Base-by-base conservation (phyloP, 2,888 invertebrate genomes). In the Dryadula phaetusa region DNA sequence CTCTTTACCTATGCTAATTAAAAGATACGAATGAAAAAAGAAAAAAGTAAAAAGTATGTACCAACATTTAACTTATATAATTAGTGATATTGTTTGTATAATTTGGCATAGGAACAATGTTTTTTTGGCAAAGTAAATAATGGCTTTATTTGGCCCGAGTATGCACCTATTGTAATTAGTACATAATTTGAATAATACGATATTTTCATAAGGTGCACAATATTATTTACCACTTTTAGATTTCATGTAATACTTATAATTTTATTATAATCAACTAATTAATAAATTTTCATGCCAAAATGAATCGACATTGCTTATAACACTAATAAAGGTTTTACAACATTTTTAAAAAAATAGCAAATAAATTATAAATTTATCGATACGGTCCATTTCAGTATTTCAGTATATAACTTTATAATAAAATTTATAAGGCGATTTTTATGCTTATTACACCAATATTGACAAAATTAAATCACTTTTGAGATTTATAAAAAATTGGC, bases 61-160 rank as follows among this genome's bases (percentile, higher is more conserved):
- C 6, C 1, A 10, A 22, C 12, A 47, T 22, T 22, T n/a, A 2
- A 25, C 49, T 49, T 49, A 22, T 3, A 49, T 49, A 49, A 49
- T n/a, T 22, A 25, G 16, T 49, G 49, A 25, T 14, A 49, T 49
- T 25, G 25, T 12, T 14, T 49, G 16, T 14, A 25, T 5, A 25
- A 25, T 4, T 49, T 49, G 49, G 49, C 49, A n/a, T 6, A 49
- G 49, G 25, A 25, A 49, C 49, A 49, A 49, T 25, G 49, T 49
- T 49, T 49, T n/a, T 6, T 49, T 49, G 49, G 49, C 49, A 49
- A 49, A 14, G 49, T 49, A 49, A 49, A 49, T 25, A 49, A 49
- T 49, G 49, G n/a, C 14, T 49, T 14, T 49, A 25, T 49, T 49
- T 49, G 14, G 47, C 25, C 25, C 49, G 25, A 25, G 25, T 16